A percentile compares a stretch with the other conserved stretches of the same genome.
Conservation (phyloP, 1,140 invertebrate species). For the Drosophila auraria region DNA sequence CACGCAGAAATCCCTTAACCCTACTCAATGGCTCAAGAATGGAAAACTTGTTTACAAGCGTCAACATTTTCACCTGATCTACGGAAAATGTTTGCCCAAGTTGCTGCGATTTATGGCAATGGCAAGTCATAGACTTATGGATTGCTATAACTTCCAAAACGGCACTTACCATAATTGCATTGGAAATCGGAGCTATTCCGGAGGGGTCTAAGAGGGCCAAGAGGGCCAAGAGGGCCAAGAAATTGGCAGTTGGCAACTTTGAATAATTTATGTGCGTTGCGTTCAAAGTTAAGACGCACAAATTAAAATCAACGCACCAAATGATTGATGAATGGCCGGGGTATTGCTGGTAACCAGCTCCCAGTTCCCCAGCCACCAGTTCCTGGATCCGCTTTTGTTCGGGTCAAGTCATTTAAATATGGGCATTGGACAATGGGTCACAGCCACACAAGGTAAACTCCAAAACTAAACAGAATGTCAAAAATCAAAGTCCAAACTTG, state of each 20-base stretch:
- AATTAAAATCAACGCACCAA: conserved; percentile 83
- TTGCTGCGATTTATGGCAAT: conserved; percentile 75
- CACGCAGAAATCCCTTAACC: conserved; percentile 32
- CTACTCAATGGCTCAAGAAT: conserved; percentile 41
- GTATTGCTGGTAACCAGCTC: background rate
- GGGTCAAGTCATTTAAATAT: conserved; percentile 77
- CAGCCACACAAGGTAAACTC: conserved; percentile 60
- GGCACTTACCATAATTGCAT: conserved; percentile 83
- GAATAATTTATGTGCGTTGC: conserved; percentile 75
- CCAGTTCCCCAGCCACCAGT: conserved; percentile 9
- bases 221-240: conserved; percentile 1
- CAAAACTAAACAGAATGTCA: conserved; percentile 78
- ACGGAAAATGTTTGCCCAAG: conserved; percentile 53
- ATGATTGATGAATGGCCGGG: conserved; percentile 75
- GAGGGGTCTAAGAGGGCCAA: background rate
- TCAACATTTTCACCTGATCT: conserved; percentile 70
- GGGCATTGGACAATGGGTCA: conserved; percentile 56
- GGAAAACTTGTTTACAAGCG: conserved; percentile 74
- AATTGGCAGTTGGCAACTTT: conserved; percentile 65
- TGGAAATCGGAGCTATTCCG: conserved; percentile 42
- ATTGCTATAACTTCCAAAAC: conserved; percentile 74
- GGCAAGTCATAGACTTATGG: conserved; percentile 79
- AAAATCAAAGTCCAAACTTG: conserved; percentile 77
- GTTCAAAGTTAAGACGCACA: conserved; percentile 78
- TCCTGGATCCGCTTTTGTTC: conserved; percentile 50